Conservation (phyloP, 53 echinoderm and acorn worm genomes). For the Luidia sarsii region DNA sequence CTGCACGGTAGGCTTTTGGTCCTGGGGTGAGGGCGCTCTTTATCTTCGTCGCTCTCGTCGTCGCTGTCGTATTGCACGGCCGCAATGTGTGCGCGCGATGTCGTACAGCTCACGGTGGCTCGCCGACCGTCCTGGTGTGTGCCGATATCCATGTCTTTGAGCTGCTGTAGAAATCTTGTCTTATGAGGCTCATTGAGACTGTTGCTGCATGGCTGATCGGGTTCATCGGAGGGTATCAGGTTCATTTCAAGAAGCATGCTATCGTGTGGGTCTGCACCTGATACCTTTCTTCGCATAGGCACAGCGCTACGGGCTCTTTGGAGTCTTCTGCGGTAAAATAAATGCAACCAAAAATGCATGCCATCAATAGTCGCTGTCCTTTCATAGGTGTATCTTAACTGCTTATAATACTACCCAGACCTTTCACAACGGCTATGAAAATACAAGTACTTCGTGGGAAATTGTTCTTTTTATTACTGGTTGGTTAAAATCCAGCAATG, state of each 20-base stretch:
- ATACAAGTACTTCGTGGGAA: too few relatives aligned
- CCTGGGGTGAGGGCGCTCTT: slow-evolving; percentile 54
- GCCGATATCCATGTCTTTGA: neutral
- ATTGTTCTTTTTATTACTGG: too few relatives aligned
- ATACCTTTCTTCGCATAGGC: neutral
- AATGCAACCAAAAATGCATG: too few relatives aligned
- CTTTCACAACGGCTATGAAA: too few relatives aligned
- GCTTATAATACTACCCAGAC: too few relatives aligned
- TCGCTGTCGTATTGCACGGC: neutral
- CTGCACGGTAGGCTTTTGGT: slow-evolving; percentile 48
- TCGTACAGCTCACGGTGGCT: slow-evolving; percentile 22
- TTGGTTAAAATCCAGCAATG: too few relatives aligned
- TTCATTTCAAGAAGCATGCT: slow-evolving; percentile 40
- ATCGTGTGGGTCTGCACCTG: neutral
- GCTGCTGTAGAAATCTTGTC: neutral
- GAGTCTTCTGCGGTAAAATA: neutral
- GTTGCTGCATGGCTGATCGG: slow-evolving; percentile 35
- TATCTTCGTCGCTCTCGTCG: slow-evolving; percentile 27
- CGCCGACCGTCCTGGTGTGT: neutral
- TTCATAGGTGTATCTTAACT: too few relatives aligned
- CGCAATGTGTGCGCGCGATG: neutral
- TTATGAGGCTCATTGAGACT: neutral
- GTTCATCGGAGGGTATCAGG: slow-evolving; percentile 12
- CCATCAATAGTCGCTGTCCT: too few relatives aligned
- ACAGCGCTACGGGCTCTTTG: neutral